Conservation (phyloP, 2,888 invertebrate genomes). For the Andrena bucephala region DNA sequence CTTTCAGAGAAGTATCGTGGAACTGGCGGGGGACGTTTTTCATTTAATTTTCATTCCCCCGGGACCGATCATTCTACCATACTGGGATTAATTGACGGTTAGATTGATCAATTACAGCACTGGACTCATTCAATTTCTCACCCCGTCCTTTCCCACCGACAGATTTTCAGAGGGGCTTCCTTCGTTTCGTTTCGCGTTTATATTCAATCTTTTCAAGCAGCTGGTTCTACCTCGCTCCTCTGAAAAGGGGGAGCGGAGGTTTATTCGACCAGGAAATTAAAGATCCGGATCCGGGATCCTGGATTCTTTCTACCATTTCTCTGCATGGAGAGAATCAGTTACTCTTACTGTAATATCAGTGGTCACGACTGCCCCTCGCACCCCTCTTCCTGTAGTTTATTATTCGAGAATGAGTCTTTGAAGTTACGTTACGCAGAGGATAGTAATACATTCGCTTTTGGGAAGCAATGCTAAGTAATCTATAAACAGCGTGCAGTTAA, state of each 20-base stretch:
- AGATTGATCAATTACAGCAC: conserved; percentile 16
- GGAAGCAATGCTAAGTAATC: too few relatives aligned
- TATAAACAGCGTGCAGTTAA: too few relatives aligned
- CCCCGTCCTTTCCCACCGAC: conserved; percentile 16
- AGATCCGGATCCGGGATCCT: conserved; percentile 40
- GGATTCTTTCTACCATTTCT: background rate
- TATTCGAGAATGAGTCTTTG: background rate
- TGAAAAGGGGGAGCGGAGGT: conserved; percentile 13
- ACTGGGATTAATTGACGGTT: conserved; percentile 27
- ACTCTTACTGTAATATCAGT: conserved; percentile 18
- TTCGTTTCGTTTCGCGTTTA: conserved; percentile 24
- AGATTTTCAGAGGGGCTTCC: conserved; percentile 2
- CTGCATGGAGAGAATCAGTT: background rate
- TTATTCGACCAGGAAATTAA: conserved; percentile 56
- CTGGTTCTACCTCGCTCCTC: conserved; percentile 4
- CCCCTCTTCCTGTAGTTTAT: background rate
- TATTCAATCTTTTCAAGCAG: conserved; percentile 46
- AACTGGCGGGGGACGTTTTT: background rate
- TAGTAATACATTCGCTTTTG: too few relatives aligned
- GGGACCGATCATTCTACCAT: background rate
- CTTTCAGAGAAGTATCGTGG: background rate
- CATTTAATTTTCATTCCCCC: conserved; percentile 14
- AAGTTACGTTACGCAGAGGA: background rate
- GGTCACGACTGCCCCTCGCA: background rate
- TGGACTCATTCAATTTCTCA: conserved; percentile 43